Percentiles rank a stretch among this genome's conserved stretches.
Conservation (phyloP, 2,888 invertebrate species). For the Ormyrus pomaceus region DNA sequence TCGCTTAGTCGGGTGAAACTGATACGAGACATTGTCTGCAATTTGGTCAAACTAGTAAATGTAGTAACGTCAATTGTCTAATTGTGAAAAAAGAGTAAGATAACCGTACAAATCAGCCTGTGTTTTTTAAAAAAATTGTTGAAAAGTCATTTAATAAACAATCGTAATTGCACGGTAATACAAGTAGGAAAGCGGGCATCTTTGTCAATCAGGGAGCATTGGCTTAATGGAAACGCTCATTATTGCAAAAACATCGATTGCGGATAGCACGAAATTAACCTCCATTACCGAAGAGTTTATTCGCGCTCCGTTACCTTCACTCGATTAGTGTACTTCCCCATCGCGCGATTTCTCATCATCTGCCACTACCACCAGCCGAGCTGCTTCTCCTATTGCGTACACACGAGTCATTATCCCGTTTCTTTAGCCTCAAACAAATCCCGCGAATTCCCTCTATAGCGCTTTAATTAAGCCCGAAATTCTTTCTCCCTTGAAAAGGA, state of each 20-base stretch:
- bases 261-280: constrained; percentile 36
- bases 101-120: too few species aligned
- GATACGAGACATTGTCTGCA: too few species aligned
- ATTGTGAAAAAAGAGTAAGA: too few species aligned
- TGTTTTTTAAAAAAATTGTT: too few species aligned
- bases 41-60: too few species aligned
- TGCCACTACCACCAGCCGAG: neutral
- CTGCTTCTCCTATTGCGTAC: neutral
- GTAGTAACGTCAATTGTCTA: too few species aligned
- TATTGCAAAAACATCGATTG: constrained; percentile 32
- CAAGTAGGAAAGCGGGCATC: too few species aligned
- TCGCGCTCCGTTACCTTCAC: constrained; percentile 21
- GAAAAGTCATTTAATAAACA: too few species aligned
- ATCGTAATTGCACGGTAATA: too few species aligned
- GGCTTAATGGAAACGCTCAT: constrained; percentile 30
- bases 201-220: too few species aligned
- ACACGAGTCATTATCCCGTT: neutral
- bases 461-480: neutral
- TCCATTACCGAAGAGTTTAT: constrained; percentile 30
- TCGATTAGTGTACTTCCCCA: constrained; percentile 13
- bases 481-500: neutral
- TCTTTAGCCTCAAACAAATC: neutral
- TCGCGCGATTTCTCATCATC: neutral
- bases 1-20: too few species aligned
- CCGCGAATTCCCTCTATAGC: too few species aligned